Conservation (phyloP, 2,113 vertebrate genomes). For the Pteropus alecto region DNA sequence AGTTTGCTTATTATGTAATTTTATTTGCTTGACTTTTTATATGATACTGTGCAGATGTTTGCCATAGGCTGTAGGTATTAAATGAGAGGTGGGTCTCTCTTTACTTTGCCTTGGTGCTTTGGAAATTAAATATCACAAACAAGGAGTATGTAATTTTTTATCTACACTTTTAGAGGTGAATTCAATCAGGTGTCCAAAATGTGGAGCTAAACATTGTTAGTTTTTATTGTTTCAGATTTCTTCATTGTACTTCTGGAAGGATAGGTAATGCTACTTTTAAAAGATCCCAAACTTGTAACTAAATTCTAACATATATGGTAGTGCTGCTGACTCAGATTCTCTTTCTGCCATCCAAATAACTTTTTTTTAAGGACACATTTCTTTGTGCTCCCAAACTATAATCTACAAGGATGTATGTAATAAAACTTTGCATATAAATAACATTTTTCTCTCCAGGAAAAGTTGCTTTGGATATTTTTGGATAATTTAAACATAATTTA, state of each 20-base stretch:
- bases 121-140: constrained; percentile 75
- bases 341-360: constrained; percentile 60
- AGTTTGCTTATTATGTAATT: constrained; percentile 73
- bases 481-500: constrained; percentile 58
- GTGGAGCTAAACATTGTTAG: constrained; percentile 68
- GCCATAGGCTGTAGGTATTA: constrained; percentile 73
- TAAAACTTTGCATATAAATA: constrained; percentile 51
- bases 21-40: constrained; percentile 81
- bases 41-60: constrained; percentile 77
- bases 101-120: constrained; percentile 76
- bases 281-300: constrained; percentile 63
- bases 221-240: constrained; percentile 61
- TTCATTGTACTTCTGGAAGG: constrained; percentile 73
- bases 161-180: constrained; percentile 62
- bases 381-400: constrained; percentile 56
- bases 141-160: constrained; percentile 76
- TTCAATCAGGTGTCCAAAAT: constrained; percentile 71
- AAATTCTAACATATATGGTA: constrained; percentile 60
- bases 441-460: constrained; percentile 17
- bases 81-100: constrained; percentile 72
- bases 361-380: constrained; percentile 50
- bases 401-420: constrained; percentile 14
- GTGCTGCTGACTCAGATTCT: constrained; percentile 64
- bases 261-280: constrained; percentile 56
- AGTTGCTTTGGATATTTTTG: constrained; percentile 28